These are phyloP conservation scores for Denticeps clupeoides DNA, from an alignment of 2,797 vertebrate genomes.

Conservation along the genomic window DNA sequence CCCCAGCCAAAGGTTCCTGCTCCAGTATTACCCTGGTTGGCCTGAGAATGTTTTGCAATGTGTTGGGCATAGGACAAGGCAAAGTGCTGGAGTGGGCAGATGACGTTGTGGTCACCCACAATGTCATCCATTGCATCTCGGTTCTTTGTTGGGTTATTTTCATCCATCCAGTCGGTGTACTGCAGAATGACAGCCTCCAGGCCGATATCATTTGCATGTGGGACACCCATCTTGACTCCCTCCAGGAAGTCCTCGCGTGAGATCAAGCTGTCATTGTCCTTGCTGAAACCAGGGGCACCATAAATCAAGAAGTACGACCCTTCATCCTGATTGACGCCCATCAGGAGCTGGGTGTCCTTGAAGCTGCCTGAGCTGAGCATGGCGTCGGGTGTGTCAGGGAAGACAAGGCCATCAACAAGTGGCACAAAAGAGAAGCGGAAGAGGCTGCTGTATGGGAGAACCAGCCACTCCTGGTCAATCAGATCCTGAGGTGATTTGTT, in stretches of 20 bases:
- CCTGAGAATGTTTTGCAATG: slow-evolving; percentile 43
- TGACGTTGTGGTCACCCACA: slow-evolving; percentile 86
- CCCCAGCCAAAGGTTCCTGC: slow-evolving; percentile 30
- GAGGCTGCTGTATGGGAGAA: slow-evolving; percentile 69
- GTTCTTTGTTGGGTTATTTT: slow-evolving; percentile 74
- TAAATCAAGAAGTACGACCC: slow-evolving; percentile 85
- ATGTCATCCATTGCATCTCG: slow-evolving; percentile 80
- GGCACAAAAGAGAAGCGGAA: slow-evolving; percentile 90
- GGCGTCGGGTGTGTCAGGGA: slow-evolving; percentile 72
- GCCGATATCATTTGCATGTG: slow-evolving; percentile 80
- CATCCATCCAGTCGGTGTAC: slow-evolving; percentile 87
- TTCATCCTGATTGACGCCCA: slow-evolving; percentile 85
- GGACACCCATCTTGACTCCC: slow-evolving; percentile 74
- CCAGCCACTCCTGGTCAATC: slow-evolving; percentile 73
- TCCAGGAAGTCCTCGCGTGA: slow-evolving; percentile 79
- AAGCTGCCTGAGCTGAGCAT: slow-evolving; percentile 70
- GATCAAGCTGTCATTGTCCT: slow-evolving; percentile 88
- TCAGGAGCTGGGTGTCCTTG: slow-evolving; percentile 71
- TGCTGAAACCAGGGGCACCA: slow-evolving; percentile 84
- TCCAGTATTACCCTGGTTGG: slow-evolving; percentile 20
- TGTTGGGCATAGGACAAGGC: slow-evolving; percentile 65
- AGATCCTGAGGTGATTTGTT: slow-evolving; percentile 62
- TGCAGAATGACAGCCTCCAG: slow-evolving; percentile 83
- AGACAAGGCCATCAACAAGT: slow-evolving; percentile 74
- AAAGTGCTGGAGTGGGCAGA: slow-evolving; percentile 77